Base-by-base conservation (phyloP, 2,113 vertebrate genomes). In the Phylloscopus trochilus region DNA sequence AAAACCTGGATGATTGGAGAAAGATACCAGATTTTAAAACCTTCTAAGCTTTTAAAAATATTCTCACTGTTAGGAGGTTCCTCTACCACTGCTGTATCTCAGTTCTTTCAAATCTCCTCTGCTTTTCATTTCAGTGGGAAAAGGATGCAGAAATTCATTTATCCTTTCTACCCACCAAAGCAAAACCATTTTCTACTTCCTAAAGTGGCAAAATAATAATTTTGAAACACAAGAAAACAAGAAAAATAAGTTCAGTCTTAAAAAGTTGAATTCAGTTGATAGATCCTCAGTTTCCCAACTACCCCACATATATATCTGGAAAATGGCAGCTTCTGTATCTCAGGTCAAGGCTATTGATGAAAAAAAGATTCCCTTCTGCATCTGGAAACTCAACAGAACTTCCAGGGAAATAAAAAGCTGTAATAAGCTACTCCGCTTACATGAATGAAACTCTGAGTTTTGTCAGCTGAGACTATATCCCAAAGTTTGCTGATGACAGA, bases 401-500 rank as follows among this genome's bases (percentile, higher is more conserved):
- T 93, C 73, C 60, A 95, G 55, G 76, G 35, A 94, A 93, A 91
- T 80, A 91, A 93, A 79, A 96, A 90, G 11, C 44, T 21, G 2
- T 64, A 75, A 83, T 89, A 91, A 92, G 66, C 80, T 86, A 52
- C 64, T 90, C 55, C 0, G 0, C 35, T 92, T 72, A 95, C 86
- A 90, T 86, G 76, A 94, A 81, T 89, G 72, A 93, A 93, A 83
- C 44, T 56, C 68, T 68, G 85, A 87, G 69, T 35, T 90, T 37
- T 6, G 9, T 87, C 68, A 8, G 15, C 83, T 52, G 68, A 95
- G 94, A 81, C 53, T 72, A 49, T 43, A 91, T 74, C 64, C 92
- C 64, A 44, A 86, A 84, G 92, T 83, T 83, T 96, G 52, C 90
- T 93, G 94, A 90, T 96, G 96, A 97, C 92, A 96, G 92, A 83